Evolutionary conservation across 2,888 invertebrate species (phyloP).

Genomic region (Cerastis leucographa): DNA sequence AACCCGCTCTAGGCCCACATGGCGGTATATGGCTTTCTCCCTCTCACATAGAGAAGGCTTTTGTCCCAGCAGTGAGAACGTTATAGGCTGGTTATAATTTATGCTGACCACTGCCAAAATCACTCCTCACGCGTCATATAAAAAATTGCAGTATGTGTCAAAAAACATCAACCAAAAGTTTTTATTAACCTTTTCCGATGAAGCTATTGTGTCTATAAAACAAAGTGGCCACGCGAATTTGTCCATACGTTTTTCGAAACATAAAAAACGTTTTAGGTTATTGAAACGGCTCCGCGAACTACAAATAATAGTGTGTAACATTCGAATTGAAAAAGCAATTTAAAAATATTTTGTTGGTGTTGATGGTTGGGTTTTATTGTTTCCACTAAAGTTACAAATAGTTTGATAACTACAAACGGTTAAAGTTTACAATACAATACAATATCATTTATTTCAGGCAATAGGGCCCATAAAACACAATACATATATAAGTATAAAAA

Average conservation of each 20-base stretch:
- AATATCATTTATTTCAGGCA: too few species aligned
- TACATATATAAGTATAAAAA: too few species aligned
- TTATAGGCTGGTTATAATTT: neutral
- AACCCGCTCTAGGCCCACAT: neutral
- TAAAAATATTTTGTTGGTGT: conserved; percentile 15
- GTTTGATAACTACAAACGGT: neutral
- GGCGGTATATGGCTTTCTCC: neutral
- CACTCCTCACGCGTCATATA: neutral
- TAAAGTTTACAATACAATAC: too few species aligned
- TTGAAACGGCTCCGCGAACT: conserved; percentile 28
- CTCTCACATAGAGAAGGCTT: neutral
- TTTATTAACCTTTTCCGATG: conserved; percentile 19
- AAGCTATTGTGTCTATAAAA: conserved; percentile 37
- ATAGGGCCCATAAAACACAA: too few species aligned
- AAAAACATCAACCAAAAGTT: conserved; percentile 19
- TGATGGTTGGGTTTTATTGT: conserved; percentile 18
- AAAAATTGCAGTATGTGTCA: neutral
- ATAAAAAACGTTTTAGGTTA: conserved; percentile 46
- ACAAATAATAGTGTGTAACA: conserved; percentile 32
- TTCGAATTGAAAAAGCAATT: conserved; percentile 35
- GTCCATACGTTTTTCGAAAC: conserved; percentile 30
- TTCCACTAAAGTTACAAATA: neutral
- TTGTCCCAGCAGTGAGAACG: neutral
- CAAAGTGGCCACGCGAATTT: conserved; percentile 26
- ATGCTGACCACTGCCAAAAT: neutral